Conservation (phyloP, 2,797 vertebrate species). For the Sebastes vulpes region DNA sequence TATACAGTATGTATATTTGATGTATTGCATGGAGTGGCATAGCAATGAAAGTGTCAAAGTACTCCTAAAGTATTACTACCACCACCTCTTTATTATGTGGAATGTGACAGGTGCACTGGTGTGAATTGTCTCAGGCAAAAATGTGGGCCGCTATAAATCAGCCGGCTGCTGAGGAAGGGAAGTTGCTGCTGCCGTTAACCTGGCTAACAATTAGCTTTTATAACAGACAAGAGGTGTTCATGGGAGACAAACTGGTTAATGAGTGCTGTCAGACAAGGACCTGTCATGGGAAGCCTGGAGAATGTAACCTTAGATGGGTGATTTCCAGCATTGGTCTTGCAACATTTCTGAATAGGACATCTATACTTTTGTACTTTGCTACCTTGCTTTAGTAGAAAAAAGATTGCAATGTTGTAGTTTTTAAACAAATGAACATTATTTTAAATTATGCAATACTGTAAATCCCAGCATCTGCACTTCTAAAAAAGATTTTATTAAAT, state of each 20-base stretch:
- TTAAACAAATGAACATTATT: not conserved
- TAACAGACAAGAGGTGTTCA: conserved; percentile 89
- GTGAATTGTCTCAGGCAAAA: conserved; percentile 43
- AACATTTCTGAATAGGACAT: not conserved
- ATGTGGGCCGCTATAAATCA: conserved; percentile 39
- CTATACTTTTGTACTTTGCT: not conserved
- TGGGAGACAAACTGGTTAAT: conserved; percentile 93
- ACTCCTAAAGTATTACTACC: conserved; percentile 37
- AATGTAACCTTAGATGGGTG: conserved; percentile 59
- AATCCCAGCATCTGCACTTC: not conserved
- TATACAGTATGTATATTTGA: not conserved
- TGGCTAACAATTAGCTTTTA: conserved; percentile 88
- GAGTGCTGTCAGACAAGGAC: conserved; percentile 82
- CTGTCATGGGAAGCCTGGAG: conserved; percentile 58
- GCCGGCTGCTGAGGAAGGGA: conserved; percentile 35
- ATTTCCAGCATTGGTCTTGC: not conserved
- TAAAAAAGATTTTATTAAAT: not conserved
- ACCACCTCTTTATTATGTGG: conserved; percentile 18
- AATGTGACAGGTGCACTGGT: conserved; percentile 56
- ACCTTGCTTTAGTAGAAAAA: not conserved
- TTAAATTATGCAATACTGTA: not conserved
- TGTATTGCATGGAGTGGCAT: not conserved
- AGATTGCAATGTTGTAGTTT: not conserved
- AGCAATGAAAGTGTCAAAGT: conserved; percentile 31
- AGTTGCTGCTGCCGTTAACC: conserved; percentile 67